Evolutionary conservation across 2,888 invertebrate genomes (phyloP).

Genomic region (Lasioglossum villosulum): DNA sequence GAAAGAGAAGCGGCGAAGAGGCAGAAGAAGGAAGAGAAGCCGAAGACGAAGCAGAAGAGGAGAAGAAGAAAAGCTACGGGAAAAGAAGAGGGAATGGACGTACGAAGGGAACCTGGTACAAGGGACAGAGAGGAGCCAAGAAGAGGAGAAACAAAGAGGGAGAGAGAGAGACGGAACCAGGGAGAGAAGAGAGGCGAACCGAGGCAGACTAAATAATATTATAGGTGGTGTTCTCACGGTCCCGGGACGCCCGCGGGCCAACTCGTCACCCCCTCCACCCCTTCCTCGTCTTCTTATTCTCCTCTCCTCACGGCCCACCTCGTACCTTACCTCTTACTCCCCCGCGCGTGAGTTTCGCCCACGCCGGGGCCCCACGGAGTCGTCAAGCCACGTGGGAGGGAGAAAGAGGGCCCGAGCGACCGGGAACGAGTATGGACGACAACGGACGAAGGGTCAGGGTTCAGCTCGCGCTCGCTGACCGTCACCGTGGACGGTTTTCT

Average conservation of each 20-base stretch:
- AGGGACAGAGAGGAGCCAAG: constrained; percentile 34
- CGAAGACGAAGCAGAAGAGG: constrained; percentile 11
- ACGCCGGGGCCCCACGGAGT: constrained; percentile 75
- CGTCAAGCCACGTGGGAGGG: constrained; percentile 66
- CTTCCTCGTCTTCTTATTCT: constrained; percentile 65
- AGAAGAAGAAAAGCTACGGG: constrained; percentile 38
- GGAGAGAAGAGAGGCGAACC: constrained; percentile 70
- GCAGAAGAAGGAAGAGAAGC: constrained; percentile 28
- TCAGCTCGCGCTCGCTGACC: constrained; percentile 84
- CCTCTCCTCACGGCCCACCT: constrained; percentile 63
- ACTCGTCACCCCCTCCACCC: constrained; percentile 78
- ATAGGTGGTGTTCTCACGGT: constrained; percentile 85
- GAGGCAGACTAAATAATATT: constrained; percentile 84
- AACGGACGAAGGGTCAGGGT: constrained; percentile 80
- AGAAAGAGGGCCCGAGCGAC: constrained; percentile 54
- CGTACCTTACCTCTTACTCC: constrained; percentile 58
- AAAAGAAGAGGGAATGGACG: constrained; percentile 28
- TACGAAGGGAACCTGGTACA: constrained; percentile 7
- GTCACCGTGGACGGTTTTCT: constrained; percentile 83
- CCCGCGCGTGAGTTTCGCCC: constrained; percentile 79
- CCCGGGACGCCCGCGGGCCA: constrained; percentile 84
- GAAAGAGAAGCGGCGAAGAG: constrained; percentile 35
- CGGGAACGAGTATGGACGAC: constrained; percentile 66
- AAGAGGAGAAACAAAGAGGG: constrained; percentile 28
- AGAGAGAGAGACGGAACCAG: constrained; percentile 26